Base-by-base conservation (phyloP, 2,113 vertebrate species). In the Albula goreensis region DNA sequence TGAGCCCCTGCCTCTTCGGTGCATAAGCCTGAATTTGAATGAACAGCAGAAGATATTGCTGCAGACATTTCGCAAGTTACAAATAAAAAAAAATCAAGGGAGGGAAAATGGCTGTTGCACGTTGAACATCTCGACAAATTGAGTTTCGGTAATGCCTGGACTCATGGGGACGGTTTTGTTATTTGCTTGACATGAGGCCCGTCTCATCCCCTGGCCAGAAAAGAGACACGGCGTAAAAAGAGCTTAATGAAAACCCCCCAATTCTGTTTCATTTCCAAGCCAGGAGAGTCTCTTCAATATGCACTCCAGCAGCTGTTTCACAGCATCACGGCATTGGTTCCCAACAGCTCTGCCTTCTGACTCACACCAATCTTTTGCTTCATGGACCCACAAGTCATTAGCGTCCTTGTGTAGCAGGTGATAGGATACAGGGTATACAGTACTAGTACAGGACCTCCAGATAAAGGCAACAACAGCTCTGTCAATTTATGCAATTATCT, bases 401-500 rank as follows among this genome's bases (percentile, higher is more conserved):
- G 31, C 31, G 0, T 41, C 31, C 31, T 41, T 41, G 31, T 41
- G 31, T 41, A 41, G 31, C 31, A 41, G 31, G 31, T 41, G 31
- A 41, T 41, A 41, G 31, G 31, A 41, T 41, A 41, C 31, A 41
- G 31, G 31, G 1, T 41, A 41, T 41, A 41, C 31, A 41, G 31
- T 1, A 41, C 31, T 41, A 41, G 31, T 41, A 41, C 31, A 41
- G 31, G 31, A 41, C 1, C 31, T 41, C 31, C 31, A 41, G 31
- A 52, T 85, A 50, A 53, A 11, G 15, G 48, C 48, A 78, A 70
- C 57, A 51, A 74, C 48, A 86, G 41, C 15, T 4, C 12, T 31
- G 13, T 48, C 13, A 70, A 82, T 49, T 82, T 81, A 70, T 15
- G 31, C 48, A 74, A 82, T 86, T 82, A 78, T 25, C 53, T 15